Base-by-base conservation (phyloP, 2,888 invertebrate species). In the Melangyna quadrimaculata region DNA sequence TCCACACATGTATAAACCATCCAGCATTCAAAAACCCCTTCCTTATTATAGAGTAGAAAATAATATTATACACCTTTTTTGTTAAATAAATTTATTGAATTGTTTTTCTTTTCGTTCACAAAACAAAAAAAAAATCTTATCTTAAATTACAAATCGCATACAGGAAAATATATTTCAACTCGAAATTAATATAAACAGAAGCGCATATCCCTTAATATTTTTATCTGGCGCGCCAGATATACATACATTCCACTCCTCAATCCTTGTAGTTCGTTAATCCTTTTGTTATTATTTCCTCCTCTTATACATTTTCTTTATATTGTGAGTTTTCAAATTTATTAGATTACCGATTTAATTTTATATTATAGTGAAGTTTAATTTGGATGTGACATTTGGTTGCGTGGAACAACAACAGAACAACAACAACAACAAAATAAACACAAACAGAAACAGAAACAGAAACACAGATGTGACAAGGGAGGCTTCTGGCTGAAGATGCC, bases 231-330 rank as follows among this genome's bases (percentile, higher is more conserved):
- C 43, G 35, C 32, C 37, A 59, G 74, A 80, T 80, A n/a, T n/a
- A n/a, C n/a, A n/a, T n/a, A 77, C 75, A 80, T 86, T 80, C 77
- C 69, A 86, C 79, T n/a, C 71, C 67, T 79, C 81, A 86, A 86
- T 73, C 78, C 70, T 75, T 71, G 27, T 45, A 4, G 65, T 65
- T 27, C 27, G 48, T 70, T 17, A 55, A 59, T 78, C 74, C 65
- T 74, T 70, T 63, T 19, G 51, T 55, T 45, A n/a, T 29, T 61
- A 8, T n/a, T n/a, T 69, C 17, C 32, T 35, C 40, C 17, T 37
- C 69, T 35, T 43, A n/a, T n/a, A 61, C 43, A 35, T 79, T 48
- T 79, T 37, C 29, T 51, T 80, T 74, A 74, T 79, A 74, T 79
- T 63, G 74, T 78, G 57, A 74, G 48, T 71, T 69, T 73, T 17